Conservation (phyloP, 2,888 invertebrate species). For the Calameuta filiformis region DNA sequence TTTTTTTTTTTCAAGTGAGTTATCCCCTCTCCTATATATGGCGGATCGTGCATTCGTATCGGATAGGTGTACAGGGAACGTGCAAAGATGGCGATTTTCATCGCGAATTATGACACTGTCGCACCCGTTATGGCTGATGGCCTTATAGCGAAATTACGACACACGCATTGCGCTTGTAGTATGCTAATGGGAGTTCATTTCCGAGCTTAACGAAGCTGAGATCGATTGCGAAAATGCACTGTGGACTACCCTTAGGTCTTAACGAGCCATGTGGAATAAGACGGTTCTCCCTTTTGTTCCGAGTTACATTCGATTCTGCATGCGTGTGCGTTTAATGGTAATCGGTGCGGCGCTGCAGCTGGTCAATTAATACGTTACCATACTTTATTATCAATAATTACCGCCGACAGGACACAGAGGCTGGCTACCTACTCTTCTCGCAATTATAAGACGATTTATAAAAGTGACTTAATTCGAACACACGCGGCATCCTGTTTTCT, state of each 20-base stretch:
- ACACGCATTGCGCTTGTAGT: background rate
- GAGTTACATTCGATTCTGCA: background rate
- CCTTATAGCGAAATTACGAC: background rate
- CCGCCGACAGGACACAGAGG: background rate
- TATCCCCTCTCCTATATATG: background rate
- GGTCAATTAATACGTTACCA: background rate
- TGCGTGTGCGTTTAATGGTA: background rate
- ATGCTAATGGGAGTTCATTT: background rate
- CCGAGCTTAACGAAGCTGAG: background rate
- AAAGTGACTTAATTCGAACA: background rate
- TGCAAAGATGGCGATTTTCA: background rate
- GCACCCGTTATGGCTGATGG: background rate
- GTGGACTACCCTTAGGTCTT: background rate
- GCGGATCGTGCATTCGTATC: background rate
- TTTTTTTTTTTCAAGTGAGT: constrained; percentile 15
- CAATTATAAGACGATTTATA: background rate
- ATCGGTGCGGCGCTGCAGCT: background rate
- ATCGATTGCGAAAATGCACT: background rate
- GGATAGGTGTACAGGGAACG: background rate
- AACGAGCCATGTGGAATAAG: background rate
- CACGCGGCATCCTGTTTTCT: background rate
- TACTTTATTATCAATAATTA: background rate
- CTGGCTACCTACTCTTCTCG: background rate
- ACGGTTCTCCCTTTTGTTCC: background rate
- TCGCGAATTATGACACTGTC: background rate